Percentiles rank a stretch among this genome's conserved stretches.
These are phyloP conservation scores for Hyposoter didymator DNA, from an alignment of 2,888 invertebrate species.

Conservation along the genomic window DNA sequence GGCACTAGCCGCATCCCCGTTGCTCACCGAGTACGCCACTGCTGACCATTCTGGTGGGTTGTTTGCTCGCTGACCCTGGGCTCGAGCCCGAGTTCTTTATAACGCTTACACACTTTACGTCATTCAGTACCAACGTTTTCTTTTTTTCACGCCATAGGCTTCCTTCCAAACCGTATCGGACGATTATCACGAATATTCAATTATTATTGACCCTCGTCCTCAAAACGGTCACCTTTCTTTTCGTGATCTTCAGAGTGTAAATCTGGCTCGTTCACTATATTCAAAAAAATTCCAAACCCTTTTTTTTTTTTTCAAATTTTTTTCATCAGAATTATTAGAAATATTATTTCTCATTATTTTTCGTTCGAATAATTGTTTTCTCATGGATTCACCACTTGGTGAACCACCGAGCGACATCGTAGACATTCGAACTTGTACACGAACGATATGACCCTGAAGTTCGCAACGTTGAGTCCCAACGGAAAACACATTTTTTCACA, in stretches of 20 bases:
- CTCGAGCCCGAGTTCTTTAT: constrained; percentile 80
- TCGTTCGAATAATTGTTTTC: neutral
- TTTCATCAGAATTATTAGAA: neutral
- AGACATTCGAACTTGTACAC: neutral
- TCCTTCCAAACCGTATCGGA: constrained; percentile 58
- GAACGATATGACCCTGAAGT: too few relatives aligned
- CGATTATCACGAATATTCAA: constrained; percentile 44
- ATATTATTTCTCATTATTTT: neutral
- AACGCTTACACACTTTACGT: constrained; percentile 61
- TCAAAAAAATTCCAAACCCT: neutral
- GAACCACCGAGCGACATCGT: neutral
- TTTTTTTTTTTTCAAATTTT: neutral
- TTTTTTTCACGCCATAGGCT: constrained; percentile 45
- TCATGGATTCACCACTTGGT: neutral
- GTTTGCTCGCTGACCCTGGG: constrained; percentile 92
- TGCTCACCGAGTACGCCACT: constrained; percentile 93
- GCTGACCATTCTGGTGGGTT: constrained; percentile 98
- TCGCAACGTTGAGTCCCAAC: too few relatives aligned
- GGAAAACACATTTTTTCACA: too few relatives aligned
- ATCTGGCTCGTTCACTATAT: neutral
- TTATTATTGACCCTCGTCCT: constrained; percentile 3
- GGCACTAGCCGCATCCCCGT: constrained; percentile 91
- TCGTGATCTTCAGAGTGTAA: neutral
- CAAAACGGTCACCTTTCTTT: neutral
- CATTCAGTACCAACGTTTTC: constrained; percentile 32